A percentile compares a stretch with the other conserved stretches of the same genome.
Conservation (phyloP, 1,140 invertebrate genomes). For the Drosophila melanogaster region DNA sequence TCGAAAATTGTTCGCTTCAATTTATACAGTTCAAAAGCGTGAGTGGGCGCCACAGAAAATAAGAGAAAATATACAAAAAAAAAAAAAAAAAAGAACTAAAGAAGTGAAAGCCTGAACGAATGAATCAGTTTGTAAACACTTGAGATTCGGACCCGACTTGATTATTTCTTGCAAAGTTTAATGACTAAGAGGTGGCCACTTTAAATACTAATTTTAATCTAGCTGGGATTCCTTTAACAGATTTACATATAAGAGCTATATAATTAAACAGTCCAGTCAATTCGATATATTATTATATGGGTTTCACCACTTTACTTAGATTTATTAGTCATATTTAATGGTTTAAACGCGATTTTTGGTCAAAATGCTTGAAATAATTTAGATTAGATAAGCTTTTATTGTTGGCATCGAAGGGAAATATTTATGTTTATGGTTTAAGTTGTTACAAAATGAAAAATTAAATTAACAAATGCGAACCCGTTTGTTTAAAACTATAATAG, state of each 20-base stretch:
- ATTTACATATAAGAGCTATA: background rate
- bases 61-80: background rate
- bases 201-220: background rate
- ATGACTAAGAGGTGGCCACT: constrained; percentile 10
- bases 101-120: constrained; percentile 30
- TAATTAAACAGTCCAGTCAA: background rate
- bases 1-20: constrained; percentile 21
- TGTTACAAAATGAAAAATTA: background rate
- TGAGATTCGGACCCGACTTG: background rate
- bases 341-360: background rate
- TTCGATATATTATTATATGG: background rate
- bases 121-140: constrained; percentile 32
- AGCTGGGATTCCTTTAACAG: background rate
- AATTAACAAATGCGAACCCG: too few relatives aligned
- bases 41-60: constrained; percentile 13
- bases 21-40: constrained; percentile 13
- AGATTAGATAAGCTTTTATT: background rate
- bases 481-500: background rate
- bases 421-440: background rate
- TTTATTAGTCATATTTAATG: constrained; percentile 8
- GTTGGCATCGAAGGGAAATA: too few relatives aligned
- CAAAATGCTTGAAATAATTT: constrained; percentile 7
- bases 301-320: background rate
- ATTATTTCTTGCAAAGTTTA: background rate
- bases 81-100: background rate